A percentile compares a stretch with the other conserved stretches of the same genome.
These are phyloP conservation scores for Helicoverpa assulta DNA, from an alignment of 2,888 invertebrate genomes.

Conservation along the genomic window DNA sequence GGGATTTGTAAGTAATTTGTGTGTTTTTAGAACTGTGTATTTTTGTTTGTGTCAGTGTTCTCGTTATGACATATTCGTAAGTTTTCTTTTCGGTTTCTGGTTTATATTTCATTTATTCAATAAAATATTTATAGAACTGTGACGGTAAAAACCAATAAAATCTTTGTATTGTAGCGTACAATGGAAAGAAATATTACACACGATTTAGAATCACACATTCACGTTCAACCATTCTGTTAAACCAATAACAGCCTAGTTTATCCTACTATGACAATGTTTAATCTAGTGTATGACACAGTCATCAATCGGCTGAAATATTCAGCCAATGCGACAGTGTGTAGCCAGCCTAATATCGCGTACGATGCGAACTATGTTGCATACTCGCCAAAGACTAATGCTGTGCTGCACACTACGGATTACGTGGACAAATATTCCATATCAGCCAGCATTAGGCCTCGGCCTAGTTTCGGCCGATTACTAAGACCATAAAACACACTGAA, in stretches of 20 bases:
- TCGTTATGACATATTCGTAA: neutral
- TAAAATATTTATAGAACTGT: neutral
- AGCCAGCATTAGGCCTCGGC: constrained; percentile 49
- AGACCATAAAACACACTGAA: no score
- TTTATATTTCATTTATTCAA: no score
- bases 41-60: neutral
- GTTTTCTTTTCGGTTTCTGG: no score
- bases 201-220: no score
- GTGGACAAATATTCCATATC: constrained; percentile 59
- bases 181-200: no score
- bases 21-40: neutral
- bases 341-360: constrained; percentile 12
- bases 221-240: no score
- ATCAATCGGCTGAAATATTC: neutral
- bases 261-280: no score
- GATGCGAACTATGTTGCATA: constrained; percentile 4
- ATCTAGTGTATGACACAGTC: neutral
- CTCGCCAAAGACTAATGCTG: constrained; percentile 46
- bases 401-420: constrained; percentile 44
- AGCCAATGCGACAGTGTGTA: neutral
- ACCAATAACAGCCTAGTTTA: no score
- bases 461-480: constrained; percentile 28
- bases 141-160: no score
- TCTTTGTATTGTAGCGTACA: no score
- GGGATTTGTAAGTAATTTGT: constrained; percentile 8